phyloP scores from a whole-genome alignment of 2,888 invertebrate species.

The Mythimna vitellina region DNA sequence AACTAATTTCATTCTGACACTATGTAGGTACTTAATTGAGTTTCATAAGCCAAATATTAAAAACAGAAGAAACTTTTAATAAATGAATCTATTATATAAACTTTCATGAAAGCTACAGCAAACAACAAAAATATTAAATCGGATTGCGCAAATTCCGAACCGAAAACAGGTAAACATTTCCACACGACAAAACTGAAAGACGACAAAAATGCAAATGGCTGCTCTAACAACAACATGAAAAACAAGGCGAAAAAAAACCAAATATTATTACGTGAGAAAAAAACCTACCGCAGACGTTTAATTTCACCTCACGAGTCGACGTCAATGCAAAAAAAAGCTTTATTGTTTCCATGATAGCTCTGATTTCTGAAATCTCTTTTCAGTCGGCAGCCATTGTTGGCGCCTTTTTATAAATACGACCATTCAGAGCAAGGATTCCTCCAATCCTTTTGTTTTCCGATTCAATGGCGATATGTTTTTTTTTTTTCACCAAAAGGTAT shows the following conservation, averaged over 20 bases:
- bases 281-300: conserved; percentile 42
- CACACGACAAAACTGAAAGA: conserved; percentile 37
- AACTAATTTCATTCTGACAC: too few species aligned
- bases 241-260: conserved; percentile 51
- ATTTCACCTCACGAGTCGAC: conserved; percentile 47
- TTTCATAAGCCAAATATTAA: neutral
- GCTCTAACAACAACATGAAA: conserved; percentile 52
- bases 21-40: too few species aligned
- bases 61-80: neutral
- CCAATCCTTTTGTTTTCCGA: conserved; percentile 76
- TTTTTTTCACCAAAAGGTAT: conserved; percentile 54
- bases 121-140: conserved; percentile 27
- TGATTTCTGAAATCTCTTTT: conserved; percentile 76
- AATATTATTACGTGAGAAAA: conserved; percentile 48
- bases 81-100: conserved; percentile 4
- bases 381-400: conserved; percentile 69
- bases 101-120: conserved; percentile 5
- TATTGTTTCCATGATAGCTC: conserved; percentile 72
- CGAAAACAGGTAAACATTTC: conserved; percentile 37
- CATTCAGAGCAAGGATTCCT: conserved; percentile 75
- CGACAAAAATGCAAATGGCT: conserved; percentile 58
- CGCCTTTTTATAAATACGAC: conserved; percentile 72
- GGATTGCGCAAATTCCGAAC: conserved; percentile 23
- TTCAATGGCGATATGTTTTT: conserved; percentile 66
- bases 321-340: conserved; percentile 67